Percentiles rank a stretch among this genome's conserved stretches.
Conservation (phyloP, 2,888 invertebrate species). For the Micoletzkya japonica region DNA sequence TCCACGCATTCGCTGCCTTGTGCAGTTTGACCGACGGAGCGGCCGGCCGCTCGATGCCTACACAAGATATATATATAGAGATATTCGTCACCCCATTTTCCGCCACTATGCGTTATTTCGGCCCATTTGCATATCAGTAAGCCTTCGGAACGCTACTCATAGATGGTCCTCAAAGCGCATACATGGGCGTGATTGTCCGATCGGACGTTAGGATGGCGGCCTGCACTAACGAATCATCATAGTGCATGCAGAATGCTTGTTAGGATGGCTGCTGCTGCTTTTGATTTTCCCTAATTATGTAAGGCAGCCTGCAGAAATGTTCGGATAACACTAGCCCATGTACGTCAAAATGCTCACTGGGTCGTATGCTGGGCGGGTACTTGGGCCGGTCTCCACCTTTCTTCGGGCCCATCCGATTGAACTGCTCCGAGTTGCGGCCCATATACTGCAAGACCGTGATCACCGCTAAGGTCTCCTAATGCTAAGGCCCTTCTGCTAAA, state of each 20-base stretch:
- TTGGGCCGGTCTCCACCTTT: conserved; percentile 9
- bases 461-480: background rate
- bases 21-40: conserved; percentile 30
- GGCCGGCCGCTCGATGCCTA: conserved; percentile 26
- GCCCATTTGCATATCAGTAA: background rate
- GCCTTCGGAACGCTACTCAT: background rate
- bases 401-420: background rate
- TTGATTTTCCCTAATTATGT: too few relatives aligned
- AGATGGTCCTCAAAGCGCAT: background rate
- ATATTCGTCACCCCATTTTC: background rate
- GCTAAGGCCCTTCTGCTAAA: background rate
- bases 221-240: background rate
- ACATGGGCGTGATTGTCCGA: background rate
- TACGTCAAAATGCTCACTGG: conserved; percentile 5
- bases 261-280: too few relatives aligned
- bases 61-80: background rate
- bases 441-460: conserved; percentile 8
- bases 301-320: too few relatives aligned
- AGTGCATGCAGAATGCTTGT: too few relatives aligned
- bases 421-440: conserved; percentile 21
- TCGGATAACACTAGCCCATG: too few relatives aligned
- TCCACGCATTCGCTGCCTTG: conserved; percentile 50
- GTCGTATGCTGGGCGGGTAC: conserved; percentile 20
- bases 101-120: background rate
- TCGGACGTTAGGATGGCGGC: too few relatives aligned